These are phyloP conservation scores for Halictus ligatus DNA, from an alignment of 2,888 invertebrate genomes.

Conservation along the genomic window DNA sequence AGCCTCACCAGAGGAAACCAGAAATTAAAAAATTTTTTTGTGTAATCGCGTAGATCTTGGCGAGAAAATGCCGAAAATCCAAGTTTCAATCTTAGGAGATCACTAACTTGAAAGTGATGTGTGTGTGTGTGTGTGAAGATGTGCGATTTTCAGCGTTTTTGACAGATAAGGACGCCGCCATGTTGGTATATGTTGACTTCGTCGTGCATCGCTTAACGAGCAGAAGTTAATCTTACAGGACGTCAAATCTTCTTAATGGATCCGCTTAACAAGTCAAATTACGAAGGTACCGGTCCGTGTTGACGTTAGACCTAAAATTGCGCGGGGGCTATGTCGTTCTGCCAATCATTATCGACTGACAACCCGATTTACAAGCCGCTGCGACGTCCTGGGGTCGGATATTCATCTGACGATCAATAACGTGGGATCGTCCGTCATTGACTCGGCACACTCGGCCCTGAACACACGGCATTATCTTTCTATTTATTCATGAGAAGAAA, in stretches of 20 bases:
- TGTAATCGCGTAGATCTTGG: no score
- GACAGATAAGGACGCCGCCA: no score
- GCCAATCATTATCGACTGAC: conserved; percentile 63
- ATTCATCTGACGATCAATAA: conserved; percentile 19
- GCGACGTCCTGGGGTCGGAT: conserved; percentile 8
- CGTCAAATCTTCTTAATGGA: conserved; percentile 62
- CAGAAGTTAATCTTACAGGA: not conserved
- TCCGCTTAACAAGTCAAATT: conserved; percentile 69
- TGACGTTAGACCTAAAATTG: conserved; percentile 59
- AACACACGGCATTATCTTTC: not conserved
- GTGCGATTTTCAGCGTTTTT: no score
- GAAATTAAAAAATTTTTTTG: no score
- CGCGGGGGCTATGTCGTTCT: conserved; percentile 38
- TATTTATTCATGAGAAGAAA: conserved; percentile 12
- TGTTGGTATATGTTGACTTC: no score
- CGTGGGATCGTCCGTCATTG: conserved; percentile 15
- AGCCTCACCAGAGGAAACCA: no score
- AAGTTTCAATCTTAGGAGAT: no score
- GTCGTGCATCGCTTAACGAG: no score
- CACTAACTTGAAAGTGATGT: no score
- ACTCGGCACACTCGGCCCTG: not conserved
- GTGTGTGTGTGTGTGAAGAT: no score
- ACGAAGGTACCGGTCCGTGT: conserved; percentile 46
- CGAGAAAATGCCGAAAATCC: no score
- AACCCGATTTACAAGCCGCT: conserved; percentile 48